Conservation (phyloP, 2,113 vertebrate species). For the Bufo bufo region DNA sequence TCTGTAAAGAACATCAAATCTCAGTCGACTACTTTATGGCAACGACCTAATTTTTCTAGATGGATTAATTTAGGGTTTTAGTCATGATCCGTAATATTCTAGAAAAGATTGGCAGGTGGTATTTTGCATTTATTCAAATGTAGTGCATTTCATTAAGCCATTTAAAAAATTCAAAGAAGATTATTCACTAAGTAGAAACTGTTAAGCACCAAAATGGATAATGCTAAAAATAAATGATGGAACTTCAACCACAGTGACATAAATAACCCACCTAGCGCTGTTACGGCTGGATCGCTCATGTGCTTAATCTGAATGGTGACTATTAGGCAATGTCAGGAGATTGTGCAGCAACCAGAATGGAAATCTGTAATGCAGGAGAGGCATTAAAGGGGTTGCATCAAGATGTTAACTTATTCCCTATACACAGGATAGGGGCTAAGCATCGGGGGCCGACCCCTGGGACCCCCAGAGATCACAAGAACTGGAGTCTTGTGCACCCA, state of each 20-base stretch:
- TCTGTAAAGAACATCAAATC: slow-evolving; percentile 62
- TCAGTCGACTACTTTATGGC: slow-evolving; percentile 60
- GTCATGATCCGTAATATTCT: slow-evolving; percentile 58
- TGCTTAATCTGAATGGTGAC: not conserved
- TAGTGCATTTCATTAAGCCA: slow-evolving; percentile 64
- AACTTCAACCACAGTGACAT: slow-evolving; percentile 4
- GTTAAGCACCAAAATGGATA: slow-evolving; percentile 17
- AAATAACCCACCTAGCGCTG: not conserved
- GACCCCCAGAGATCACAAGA: too few relatives aligned
- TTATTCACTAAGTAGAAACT: slow-evolving; percentile 39
- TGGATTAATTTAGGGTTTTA: slow-evolving; percentile 65
- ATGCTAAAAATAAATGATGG: not conserved
- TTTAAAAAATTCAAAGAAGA: slow-evolving; percentile 45
- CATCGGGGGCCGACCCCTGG: too few relatives aligned
- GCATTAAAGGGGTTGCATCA: not conserved
- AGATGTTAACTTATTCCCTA: too few relatives aligned
- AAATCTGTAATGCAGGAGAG: not conserved
- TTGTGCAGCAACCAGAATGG: not conserved
- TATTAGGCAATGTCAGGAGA: not conserved
- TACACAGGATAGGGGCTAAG: too few relatives aligned
- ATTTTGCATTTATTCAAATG: slow-evolving; percentile 50
- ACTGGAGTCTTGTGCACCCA: too few relatives aligned
- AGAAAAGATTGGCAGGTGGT: slow-evolving; percentile 58
- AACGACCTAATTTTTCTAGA: slow-evolving; percentile 62
- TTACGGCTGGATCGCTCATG: not conserved